Evolutionary conservation across 2,888 invertebrate genomes (phyloP).

Genomic region (Tetranychus piercei): DNA sequence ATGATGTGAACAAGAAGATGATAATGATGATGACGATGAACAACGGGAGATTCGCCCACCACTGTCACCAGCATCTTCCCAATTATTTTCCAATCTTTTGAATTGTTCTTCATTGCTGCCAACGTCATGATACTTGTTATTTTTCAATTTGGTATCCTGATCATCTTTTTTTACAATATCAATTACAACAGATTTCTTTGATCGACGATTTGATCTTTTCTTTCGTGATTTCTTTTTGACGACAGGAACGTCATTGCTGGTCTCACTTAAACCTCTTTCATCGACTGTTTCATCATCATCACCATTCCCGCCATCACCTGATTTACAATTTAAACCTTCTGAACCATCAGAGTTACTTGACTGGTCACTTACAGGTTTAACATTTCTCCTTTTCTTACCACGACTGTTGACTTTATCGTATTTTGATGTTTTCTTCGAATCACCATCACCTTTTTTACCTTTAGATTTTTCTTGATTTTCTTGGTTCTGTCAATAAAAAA

Average conservation of each 20-base stretch:
- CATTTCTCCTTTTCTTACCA: background rate
- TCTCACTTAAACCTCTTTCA: background rate
- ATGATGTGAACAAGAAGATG: background rate
- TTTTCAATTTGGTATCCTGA: background rate
- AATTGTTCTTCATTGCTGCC: background rate
- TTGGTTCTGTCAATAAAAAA: background rate
- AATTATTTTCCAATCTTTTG: background rate
- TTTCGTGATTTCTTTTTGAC: background rate
- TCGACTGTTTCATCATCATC: background rate
- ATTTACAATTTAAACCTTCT: background rate
- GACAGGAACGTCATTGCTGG: background rate
- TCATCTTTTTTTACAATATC: background rate
- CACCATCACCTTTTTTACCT: background rate
- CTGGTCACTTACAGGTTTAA: background rate
- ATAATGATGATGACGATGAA: background rate
- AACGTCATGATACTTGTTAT: background rate
- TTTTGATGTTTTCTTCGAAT: background rate
- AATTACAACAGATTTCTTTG: background rate
- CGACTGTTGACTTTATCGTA: background rate
- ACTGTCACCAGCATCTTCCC: background rate
- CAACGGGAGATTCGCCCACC: background rate
- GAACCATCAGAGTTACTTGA: background rate
- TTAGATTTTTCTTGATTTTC: background rate
- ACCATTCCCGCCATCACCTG: background rate
- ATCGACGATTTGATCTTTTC: background rate